Conservation (phyloP, 92 coral and sea anemone genomes). For the Hydrozoanthus gracilis region DNA sequence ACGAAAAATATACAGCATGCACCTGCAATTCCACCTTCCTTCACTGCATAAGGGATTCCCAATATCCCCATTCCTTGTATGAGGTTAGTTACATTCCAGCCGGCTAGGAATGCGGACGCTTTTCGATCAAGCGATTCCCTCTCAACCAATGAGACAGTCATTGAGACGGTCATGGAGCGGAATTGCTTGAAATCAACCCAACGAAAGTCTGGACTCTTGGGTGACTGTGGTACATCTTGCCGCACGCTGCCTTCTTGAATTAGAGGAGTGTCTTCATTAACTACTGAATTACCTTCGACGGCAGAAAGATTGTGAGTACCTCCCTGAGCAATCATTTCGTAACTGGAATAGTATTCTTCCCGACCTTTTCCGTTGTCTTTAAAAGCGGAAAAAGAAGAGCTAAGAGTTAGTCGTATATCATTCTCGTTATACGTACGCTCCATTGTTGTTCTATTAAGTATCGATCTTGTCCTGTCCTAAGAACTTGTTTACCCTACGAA, state of each 20-base stretch:
- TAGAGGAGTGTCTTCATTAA: constrained; percentile 31
- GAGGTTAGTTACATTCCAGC: constrained; percentile 91
- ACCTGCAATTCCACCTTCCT: constrained; percentile 90
- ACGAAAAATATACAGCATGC: constrained; percentile 79
- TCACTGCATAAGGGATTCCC: constrained; percentile 89
- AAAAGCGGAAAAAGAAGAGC: constrained; percentile 37
- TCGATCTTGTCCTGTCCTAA: not conserved
- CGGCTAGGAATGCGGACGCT: constrained; percentile 87
- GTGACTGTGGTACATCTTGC: not conserved
- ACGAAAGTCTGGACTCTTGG: constrained; percentile 54
- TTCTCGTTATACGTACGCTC: constrained; percentile 26
- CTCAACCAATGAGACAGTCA: constrained; percentile 75
- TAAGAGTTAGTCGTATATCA: constrained; percentile 53
- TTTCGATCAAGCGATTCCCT: constrained; percentile 75
- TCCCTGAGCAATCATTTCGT: constrained; percentile 32
- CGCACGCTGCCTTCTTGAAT: not conserved
- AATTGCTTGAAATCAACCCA: constrained; percentile 69
- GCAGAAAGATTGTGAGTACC: not conserved
- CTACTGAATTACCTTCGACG: not conserved
- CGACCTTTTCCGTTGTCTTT: constrained; percentile 51
- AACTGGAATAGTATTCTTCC: constrained; percentile 19
- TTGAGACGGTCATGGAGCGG: constrained; percentile 79
- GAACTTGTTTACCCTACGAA: not conserved
- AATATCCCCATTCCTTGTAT: constrained; percentile 94
- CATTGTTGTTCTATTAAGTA: not conserved